These are phyloP conservation scores for Zaprionus ghesquierei DNA, from an alignment of 1,140 invertebrate species.

Conservation along the genomic window DNA sequence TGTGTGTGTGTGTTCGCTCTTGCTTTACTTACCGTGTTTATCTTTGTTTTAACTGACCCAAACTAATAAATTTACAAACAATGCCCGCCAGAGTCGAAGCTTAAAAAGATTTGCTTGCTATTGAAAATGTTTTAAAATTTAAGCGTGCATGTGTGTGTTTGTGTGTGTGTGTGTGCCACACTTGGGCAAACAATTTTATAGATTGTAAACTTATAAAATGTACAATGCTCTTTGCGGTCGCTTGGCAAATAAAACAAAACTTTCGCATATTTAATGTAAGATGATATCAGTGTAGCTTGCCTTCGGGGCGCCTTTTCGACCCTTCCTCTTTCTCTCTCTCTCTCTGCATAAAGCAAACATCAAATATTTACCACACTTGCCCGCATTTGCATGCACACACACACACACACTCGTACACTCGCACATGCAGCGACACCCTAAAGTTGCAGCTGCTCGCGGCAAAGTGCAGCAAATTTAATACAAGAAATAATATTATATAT, in stretches of 20 bases:
- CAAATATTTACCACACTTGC: constrained; percentile 46
- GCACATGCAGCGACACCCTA: constrained; percentile 1
- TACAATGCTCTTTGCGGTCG: constrained; percentile 30
- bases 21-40: constrained; percentile 57
- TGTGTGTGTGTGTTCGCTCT: constrained; percentile 23
- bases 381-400: constrained; percentile 38
- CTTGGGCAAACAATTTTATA: constrained; percentile 29
- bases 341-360: constrained; percentile 21
- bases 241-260: constrained; percentile 44
- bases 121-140: constrained; percentile 14
- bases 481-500: neutral
- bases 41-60: constrained; percentile 55
- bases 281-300: constrained; percentile 6
- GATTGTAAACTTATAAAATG: constrained; percentile 38
- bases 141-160: neutral
- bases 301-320: neutral
- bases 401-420: constrained; percentile 17
- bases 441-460: constrained; percentile 11
- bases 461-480: neutral
- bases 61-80: constrained; percentile 57
- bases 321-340: neutral
- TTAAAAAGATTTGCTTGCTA: constrained; percentile 19
- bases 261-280: constrained; percentile 40
- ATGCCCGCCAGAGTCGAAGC: neutral
- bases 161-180: neutral